Conservation (phyloP, 1,140 invertebrate species). For the Pectinophora gossypiella region DNA sequence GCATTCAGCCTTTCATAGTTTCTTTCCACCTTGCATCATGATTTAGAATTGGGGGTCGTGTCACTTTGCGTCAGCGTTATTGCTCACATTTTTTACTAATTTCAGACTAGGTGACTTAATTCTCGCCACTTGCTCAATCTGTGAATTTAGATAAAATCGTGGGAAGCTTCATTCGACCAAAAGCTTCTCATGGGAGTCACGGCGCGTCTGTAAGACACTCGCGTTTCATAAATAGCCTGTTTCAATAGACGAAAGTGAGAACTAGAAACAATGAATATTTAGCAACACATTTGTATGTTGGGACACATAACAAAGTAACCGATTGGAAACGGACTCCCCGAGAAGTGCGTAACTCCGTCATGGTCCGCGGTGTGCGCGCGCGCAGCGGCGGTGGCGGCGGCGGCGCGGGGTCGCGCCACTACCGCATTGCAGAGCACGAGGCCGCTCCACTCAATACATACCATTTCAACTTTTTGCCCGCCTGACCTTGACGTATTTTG, state of each 20-base stretch:
- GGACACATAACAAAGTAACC: neutral
- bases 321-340: slow-evolving; percentile 4
- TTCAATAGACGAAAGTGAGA: too few relatives aligned
- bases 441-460: slow-evolving; percentile 55
- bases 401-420: slow-evolving; percentile 12
- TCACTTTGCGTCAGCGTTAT: too few relatives aligned
- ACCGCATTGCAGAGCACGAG: slow-evolving; percentile 46
- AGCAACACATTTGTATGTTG: neutral
- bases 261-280: neutral
- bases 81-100: too few relatives aligned
- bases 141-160: too few relatives aligned
- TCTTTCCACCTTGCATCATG: slow-evolving; percentile 32
- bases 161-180: too few relatives aligned
- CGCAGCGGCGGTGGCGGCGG: neutral
- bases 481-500: slow-evolving; percentile 46
- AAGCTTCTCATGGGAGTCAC: too few relatives aligned
- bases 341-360: slow-evolving; percentile 10
- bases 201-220: too few relatives aligned
- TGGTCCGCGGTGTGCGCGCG: neutral
- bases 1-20: slow-evolving; percentile 26
- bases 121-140: too few relatives aligned
- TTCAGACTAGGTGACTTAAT: too few relatives aligned
- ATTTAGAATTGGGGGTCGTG: too few relatives aligned
- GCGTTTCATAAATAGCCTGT: too few relatives aligned
- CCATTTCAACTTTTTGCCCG: slow-evolving; percentile 48